Base-by-base conservation (phyloP, 2,888 invertebrate species). In the Conchocele bisecta region DNA sequence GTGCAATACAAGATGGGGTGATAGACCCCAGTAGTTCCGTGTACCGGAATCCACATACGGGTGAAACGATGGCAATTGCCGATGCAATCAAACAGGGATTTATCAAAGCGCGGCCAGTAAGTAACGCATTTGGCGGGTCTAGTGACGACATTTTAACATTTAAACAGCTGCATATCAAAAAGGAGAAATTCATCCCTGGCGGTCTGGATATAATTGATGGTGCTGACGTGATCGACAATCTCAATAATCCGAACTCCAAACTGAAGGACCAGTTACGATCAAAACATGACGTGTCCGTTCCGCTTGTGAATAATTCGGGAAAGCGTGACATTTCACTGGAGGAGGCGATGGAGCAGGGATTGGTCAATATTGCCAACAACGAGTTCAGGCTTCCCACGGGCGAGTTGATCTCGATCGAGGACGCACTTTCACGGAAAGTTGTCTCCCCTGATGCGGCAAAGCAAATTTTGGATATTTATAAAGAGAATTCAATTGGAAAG, bases 31-130 rank as follows among this genome's bases (percentile, higher is more conserved):
- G 60, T n/a, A 85, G 83, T 54, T 87, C 87, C 3, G 56, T 83
- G n/a, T 89, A 86, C 72, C 78, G 83, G 15, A 85, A 87, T 64
- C 86, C 86, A 13, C 74, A 80, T 50, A 86, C 88, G 2, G 88
- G 86, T n/a, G 86, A 87, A 65, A 81, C 81, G 4, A 86, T 88
- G 72, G 66, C 85, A 4, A 59, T 89, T 15, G 78, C 86, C 17
- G 87, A 87, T 42, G 89, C 89, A 26, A 79, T 87, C 15, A 80
- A 81, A 51, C 83, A 84, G 61, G 89, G 88, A 28, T 72, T 86
- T 6, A 81, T 89, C 13, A 84, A 83, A 57, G 84, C 75, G 0
- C 50, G 77, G 60, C 78, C 79, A n/a, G 81, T 84, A 20, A 68
- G 72, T 4, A 42, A 50, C 20, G 17, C 39, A 13, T 54, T 63